Base-by-base conservation (phyloP, 2,113 vertebrate species). In the Peromyscus maniculatus region DNA sequence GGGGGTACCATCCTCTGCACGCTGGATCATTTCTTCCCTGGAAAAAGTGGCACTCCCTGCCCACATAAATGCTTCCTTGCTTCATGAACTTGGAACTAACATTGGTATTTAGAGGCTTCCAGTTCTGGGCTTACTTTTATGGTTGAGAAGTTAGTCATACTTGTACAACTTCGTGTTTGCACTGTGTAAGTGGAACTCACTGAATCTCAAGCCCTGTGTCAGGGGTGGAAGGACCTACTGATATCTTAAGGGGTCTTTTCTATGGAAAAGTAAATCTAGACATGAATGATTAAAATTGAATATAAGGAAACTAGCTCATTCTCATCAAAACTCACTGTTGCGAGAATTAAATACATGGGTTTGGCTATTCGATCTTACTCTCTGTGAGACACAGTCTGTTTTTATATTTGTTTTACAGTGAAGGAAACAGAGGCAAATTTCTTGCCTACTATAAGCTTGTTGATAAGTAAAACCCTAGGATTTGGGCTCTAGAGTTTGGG, bases 1-100 rank as follows among this genome's bases (percentile, higher is more conserved):
- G 13, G 33, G 82, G 39, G 46, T 46, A 83, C 49, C 91, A 24
- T 83, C n/a, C n/a, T 91, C 75, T 91, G 59, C 90, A 95, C 16
- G 46, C 49, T 90, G 64, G 21, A 36, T 46, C 66, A 57, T 87
- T 97, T 96, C 77, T 87, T 95, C 74, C 31, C 28, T 91, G 88
- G 16, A 26, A 66, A 94, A 26, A 67, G 80, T 33, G 49, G 28
- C 5, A 94, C 57, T 89, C 39, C 7, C 0, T 79, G 72, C 62
- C 69, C 67, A 57, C n/a, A 10, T 3, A 64, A 52, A 9, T 57
- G 19, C 52, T 77, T 95, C 55, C n/a, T 82, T 86, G 52, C 59
- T 92, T 43, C 26, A 3, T 84, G 39, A 92, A 95, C 69, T 91
- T 88, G 71, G n/a, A 90, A 46, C 36, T 67, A n/a, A 33, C 4